Evolutionary conservation across 2,888 invertebrate species (phyloP).

Genomic region (Trichacis sp.): DNA sequence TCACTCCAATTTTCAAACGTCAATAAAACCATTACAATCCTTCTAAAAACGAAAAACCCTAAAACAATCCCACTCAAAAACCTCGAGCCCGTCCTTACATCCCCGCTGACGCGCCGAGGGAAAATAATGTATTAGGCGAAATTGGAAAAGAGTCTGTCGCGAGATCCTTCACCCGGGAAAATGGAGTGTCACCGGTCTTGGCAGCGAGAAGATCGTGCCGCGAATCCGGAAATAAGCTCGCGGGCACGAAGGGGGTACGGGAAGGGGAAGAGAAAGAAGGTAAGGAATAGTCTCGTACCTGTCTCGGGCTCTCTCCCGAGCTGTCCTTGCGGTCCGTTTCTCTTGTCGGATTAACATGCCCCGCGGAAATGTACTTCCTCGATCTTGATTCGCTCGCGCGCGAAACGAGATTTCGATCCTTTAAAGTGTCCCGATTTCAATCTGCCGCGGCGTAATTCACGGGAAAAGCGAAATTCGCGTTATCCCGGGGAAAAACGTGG

Average conservation of each 20-base stretch:
- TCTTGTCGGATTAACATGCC: slow-evolving; percentile 44
- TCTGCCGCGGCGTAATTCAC: slow-evolving; percentile 23
- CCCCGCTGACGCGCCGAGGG: slow-evolving; percentile 34
- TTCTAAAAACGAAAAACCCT: too few species aligned
- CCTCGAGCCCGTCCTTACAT: slow-evolving; percentile 26
- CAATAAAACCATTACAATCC: too few species aligned
- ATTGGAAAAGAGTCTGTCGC: slow-evolving; percentile 40
- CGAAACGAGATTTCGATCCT: slow-evolving; percentile 50
- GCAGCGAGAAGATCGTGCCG: slow-evolving; percentile 39
- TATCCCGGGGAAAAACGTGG: slow-evolving; percentile 9
- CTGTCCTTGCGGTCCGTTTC: slow-evolving; percentile 40
- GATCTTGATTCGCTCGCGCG: slow-evolving; percentile 43
- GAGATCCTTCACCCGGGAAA: slow-evolving; percentile 40
- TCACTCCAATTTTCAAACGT: too few species aligned
- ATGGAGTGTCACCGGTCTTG: slow-evolving; percentile 42
- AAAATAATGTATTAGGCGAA: slow-evolving; percentile 41
- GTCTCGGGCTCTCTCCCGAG: slow-evolving; percentile 20
- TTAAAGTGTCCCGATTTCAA: slow-evolving; percentile 33
- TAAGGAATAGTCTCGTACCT: slow-evolving; percentile 32
- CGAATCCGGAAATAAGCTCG: slow-evolving; percentile 38
- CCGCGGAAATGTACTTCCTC: slow-evolving; percentile 35
- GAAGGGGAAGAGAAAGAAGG: background rate
- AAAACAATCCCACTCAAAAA: too few species aligned
- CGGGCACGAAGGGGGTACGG: slow-evolving; percentile 10
- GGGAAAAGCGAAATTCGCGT: slow-evolving; percentile 7